Evolutionary conservation across 2,797 vertebrate genomes (phyloP).

Genomic region (Fundulus diaphanus): DNA sequence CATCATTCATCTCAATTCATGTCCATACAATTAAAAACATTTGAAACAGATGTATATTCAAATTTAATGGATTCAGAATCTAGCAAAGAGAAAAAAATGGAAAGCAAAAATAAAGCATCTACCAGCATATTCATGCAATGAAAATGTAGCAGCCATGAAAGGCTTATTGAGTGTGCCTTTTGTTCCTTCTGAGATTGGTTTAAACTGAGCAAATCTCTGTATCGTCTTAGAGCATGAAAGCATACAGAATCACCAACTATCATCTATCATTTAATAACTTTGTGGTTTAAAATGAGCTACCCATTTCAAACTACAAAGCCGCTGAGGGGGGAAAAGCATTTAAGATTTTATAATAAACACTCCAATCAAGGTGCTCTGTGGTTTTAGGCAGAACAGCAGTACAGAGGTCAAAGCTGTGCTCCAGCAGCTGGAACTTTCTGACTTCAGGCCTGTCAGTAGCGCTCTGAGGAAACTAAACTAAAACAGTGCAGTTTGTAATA

Average conservation of each 20-base stretch:
- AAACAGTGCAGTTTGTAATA: slow-evolving; percentile 60
- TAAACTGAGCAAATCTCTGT: neutral
- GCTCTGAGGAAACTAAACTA: slow-evolving; percentile 62
- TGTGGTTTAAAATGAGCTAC: neutral
- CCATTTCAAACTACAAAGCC: slow-evolving; percentile 2
- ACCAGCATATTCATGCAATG: neutral
- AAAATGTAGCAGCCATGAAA: neutral
- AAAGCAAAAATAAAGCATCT: neutral
- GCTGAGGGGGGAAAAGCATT: slow-evolving; percentile 9
- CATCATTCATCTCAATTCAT: neutral
- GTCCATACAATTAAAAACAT: neutral
- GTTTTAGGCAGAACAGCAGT: neutral
- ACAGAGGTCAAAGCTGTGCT: neutral
- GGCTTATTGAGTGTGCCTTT: neutral
- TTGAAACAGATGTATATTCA: no score
- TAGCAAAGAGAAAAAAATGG: neutral
- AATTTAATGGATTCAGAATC: neutral
- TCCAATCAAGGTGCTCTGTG: neutral
- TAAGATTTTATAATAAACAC: neutral
- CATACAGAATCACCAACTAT: slow-evolving; percentile 5
- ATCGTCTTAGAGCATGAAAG: slow-evolving; percentile 3
- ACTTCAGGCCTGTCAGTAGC: slow-evolving; percentile 37
- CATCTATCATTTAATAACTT: neutral
- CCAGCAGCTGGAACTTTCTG: slow-evolving; percentile 35
- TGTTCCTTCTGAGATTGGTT: neutral